Evolutionary conservation across 2,113 vertebrate species (phyloP), one percentile per base, ranked within the genome.

Genomic region (Poicephalus gulielmi): DNA sequence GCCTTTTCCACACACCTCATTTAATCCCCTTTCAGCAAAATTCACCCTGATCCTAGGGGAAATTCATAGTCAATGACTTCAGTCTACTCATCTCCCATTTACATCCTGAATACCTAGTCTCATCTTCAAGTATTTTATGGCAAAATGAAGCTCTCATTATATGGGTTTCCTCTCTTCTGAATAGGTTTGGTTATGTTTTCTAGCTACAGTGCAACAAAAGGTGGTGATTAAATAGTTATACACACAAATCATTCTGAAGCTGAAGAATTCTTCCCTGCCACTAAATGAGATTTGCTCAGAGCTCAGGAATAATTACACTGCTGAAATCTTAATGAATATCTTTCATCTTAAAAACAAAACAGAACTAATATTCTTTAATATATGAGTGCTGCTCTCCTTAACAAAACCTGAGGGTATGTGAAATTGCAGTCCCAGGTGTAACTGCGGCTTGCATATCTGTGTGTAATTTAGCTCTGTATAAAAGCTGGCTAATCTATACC

Each of bases 261-360:
- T 15, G 52, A 19, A 15, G 80, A 71, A 80, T 57, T 25, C 59
- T 44, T 60, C 71, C 37, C 19, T 27, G 1, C 17, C 71, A 25
- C 63, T 25, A 53, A 57, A 49, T 7, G 12, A 28, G 31, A 49
- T 78, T 60, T 17, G 20, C 67, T 67, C 0, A 3, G 41, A 86
- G 62, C 57, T 59, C 4, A 4, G 75, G 25, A 46, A n/a, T 59
- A 19, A 80, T 28, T 76, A 53, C 9, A 2, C 23, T 43, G 17
- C 25, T 41, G 13, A 16, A 4, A 43, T 37, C 67, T 76, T 28
- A 12, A 35, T 0, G 1, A 39, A 14, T 10, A 53, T n/a, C 68
- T 92, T 80, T 88, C 35, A 80, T 69, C 84, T 66, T 3, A 37
- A 46, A 30, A 91, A 13, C 57, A 75, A 53, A 76, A 10, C 63